These are phyloP conservation scores for Myotis planiceps DNA, from an alignment of 2,797 vertebrate genomes.

Conservation along the genomic window DNA sequence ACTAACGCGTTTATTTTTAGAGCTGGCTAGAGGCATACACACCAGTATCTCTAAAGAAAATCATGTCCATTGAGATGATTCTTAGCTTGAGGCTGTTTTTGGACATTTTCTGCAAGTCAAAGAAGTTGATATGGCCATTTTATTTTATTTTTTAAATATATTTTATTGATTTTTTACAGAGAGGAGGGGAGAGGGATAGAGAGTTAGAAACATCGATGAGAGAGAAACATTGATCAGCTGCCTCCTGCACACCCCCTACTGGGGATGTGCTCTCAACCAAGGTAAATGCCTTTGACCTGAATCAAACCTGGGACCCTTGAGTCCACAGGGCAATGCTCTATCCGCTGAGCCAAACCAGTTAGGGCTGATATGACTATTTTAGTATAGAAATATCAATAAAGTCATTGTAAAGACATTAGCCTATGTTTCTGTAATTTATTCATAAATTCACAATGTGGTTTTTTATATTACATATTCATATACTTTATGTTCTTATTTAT, in stretches of 20 bases:
- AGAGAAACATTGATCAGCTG: no score
- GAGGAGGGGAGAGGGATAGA: no score
- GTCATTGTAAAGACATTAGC: conserved; percentile 63
- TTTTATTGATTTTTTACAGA: no score
- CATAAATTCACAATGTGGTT: conserved; percentile 58
- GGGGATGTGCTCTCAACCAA: no score
- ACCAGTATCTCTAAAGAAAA: not conserved
- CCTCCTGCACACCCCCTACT: no score
- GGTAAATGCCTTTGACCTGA: no score
- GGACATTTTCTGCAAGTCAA: conserved; percentile 50
- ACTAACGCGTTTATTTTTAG: conserved; percentile 15
- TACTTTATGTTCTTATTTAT: not conserved
- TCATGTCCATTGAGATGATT: not conserved
- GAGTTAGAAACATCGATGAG: no score
- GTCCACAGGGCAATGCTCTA: no score
- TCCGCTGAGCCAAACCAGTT: no score
- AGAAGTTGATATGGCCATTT: not conserved
- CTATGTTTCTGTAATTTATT: conserved; percentile 61
- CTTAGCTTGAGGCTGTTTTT: conserved; percentile 18
- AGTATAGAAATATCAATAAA: conserved; percentile 25
- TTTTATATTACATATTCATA: conserved; percentile 54
- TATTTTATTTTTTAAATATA: no score
- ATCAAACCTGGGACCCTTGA: no score
- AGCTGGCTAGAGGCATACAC: not conserved
- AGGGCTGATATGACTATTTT: conserved; percentile 1